Evolutionary conservation across 2,113 vertebrate species (phyloP).

Genomic region (Erythrolamprus reginae): DNA sequence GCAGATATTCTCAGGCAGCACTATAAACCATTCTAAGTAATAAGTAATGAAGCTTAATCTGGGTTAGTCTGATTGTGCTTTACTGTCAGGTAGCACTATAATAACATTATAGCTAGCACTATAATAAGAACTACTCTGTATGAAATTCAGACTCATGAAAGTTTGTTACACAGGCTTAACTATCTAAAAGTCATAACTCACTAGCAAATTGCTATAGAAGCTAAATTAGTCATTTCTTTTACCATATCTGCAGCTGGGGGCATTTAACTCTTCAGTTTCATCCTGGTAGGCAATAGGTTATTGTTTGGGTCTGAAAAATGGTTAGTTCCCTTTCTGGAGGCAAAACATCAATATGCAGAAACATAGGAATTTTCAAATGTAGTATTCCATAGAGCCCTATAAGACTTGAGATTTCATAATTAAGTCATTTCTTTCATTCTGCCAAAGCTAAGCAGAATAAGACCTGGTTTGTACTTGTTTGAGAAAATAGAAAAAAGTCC

Average conservation of each 20-base stretch:
- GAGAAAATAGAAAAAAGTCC: not conserved
- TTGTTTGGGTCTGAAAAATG: fast-evolving
- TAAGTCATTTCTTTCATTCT: not conserved
- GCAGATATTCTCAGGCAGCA: not conserved
- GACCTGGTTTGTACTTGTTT: not conserved
- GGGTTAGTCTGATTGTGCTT: not conserved
- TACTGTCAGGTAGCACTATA: not conserved
- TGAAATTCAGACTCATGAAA: fast-evolving
- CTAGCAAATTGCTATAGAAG: fast-evolving
- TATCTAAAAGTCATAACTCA: fast-evolving
- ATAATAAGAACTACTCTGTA: fast-evolving
- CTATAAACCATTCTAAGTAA: not conserved
- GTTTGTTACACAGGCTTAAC: fast-evolving
- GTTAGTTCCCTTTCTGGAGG: not conserved
- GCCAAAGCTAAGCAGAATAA: not conserved
- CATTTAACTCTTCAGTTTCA: not conserved
- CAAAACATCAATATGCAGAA: not conserved
- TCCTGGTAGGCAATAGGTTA: fast-evolving
- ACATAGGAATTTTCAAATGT: not conserved
- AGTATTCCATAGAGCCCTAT: not conserved
- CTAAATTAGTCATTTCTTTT: not conserved
- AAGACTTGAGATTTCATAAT: not conserved
- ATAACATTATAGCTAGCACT: not conserved
- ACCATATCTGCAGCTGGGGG: not conserved
- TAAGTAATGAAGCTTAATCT: not conserved